These are phyloP conservation scores for Antrozous pallidus DNA, from an alignment of 2,797 vertebrate genomes.

Conservation along the genomic window DNA sequence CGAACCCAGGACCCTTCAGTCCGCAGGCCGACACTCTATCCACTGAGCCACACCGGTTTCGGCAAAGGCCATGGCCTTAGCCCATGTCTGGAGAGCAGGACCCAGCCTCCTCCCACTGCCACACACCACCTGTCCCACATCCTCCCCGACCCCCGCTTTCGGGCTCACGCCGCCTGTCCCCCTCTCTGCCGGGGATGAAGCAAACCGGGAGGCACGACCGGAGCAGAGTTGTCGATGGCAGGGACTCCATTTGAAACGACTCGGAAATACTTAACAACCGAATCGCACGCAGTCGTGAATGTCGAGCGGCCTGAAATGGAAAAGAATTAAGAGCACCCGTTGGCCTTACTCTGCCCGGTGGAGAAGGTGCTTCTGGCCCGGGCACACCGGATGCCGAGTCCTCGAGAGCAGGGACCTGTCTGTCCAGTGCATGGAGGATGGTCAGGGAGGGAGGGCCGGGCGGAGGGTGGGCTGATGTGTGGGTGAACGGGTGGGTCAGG, in stretches of 20 bases:
- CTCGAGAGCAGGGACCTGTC: not conserved
- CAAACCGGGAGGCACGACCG: not conserved
- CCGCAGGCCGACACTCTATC: too few species aligned
- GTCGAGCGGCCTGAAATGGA: not conserved
- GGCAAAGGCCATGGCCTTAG: too few species aligned
- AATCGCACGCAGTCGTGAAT: not conserved
- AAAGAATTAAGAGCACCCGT: not conserved
- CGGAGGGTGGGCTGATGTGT: not conserved
- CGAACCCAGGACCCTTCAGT: too few species aligned
- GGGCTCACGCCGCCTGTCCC: fast-evolving
- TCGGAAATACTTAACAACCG: not conserved
- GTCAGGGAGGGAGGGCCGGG: fast-evolving
- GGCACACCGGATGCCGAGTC: not conserved
- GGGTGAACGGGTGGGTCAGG: too few species aligned
- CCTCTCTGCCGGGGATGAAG: not conserved
- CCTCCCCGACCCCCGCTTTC: fast-evolving
- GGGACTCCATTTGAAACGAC: slow-evolving; percentile 2
- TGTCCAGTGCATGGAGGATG: not conserved
- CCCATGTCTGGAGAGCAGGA: too few species aligned
- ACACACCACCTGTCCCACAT: fast-evolving
- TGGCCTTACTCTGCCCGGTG: not conserved
- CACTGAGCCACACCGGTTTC: too few species aligned
- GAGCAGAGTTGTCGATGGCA: not conserved
- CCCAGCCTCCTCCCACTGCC: too few species aligned
- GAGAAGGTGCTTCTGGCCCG: not conserved